These are phyloP conservation scores for Passerina amoena DNA, from an alignment of 2,113 vertebrate genomes.

Conservation along the genomic window DNA sequence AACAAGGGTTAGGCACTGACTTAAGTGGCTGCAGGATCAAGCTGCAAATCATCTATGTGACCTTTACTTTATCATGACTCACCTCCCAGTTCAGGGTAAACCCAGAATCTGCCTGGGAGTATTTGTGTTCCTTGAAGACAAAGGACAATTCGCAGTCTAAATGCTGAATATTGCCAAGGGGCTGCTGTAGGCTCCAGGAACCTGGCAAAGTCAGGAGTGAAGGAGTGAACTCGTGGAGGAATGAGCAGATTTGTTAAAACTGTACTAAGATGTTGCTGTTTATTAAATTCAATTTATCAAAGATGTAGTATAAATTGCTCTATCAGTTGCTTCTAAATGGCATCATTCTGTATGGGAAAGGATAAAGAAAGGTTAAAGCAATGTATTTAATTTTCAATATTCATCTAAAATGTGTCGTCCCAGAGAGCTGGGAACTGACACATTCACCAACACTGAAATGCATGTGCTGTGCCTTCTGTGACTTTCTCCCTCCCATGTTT, in stretches of 20 bases:
- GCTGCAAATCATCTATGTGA: not conserved
- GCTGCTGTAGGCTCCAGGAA: slow-evolving; percentile 25
- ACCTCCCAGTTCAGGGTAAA: not conserved
- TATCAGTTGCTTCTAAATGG: slow-evolving; percentile 50
- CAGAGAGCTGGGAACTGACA: not conserved
- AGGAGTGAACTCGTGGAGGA: not conserved
- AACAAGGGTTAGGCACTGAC: not conserved
- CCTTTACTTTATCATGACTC: not conserved
- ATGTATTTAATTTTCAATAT: slow-evolving; percentile 37
- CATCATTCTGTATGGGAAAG: slow-evolving; percentile 4
- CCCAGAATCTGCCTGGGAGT: not conserved
- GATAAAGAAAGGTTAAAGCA: slow-evolving; percentile 48
- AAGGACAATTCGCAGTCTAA: slow-evolving; percentile 9
- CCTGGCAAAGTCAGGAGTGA: not conserved
- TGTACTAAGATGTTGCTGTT: slow-evolving; percentile 23
- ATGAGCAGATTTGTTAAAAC: slow-evolving; percentile 50
- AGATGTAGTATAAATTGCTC: not conserved
- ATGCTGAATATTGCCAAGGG: slow-evolving; percentile 38
- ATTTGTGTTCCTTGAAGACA: not conserved
- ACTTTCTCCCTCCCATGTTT: not conserved
- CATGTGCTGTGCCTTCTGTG: not conserved
- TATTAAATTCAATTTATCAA: slow-evolving; percentile 62
- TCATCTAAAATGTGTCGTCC: not conserved
- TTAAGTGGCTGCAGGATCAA: not conserved
- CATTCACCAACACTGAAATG: not conserved